These are phyloP conservation scores for Craniophora ligustri DNA, from an alignment of 2,888 invertebrate genomes.

Conservation along the genomic window DNA sequence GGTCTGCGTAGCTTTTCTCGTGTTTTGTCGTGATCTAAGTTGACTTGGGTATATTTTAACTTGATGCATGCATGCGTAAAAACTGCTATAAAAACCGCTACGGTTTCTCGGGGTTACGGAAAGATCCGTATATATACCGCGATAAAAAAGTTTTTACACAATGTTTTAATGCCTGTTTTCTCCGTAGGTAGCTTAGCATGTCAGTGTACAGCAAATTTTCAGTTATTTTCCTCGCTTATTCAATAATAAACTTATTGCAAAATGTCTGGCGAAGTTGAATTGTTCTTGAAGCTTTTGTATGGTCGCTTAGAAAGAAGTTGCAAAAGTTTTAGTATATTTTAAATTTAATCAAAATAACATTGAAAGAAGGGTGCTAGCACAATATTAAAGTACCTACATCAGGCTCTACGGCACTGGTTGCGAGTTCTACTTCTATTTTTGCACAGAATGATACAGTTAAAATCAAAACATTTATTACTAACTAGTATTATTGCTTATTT, in stretches of 20 bases:
- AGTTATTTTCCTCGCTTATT: constrained; percentile 27
- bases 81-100: too few species aligned
- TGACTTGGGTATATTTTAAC: not conserved
- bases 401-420: too few species aligned
- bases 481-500: too few species aligned
- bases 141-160: too few species aligned
- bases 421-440: too few species aligned
- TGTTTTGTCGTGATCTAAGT: not conserved
- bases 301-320: not conserved
- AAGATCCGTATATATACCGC: too few species aligned
- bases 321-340: not conserved
- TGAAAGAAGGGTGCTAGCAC: not conserved
- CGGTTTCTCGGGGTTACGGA: too few species aligned
- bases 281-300: constrained; percentile 19
- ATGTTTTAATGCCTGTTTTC: not conserved
- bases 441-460: too few species aligned
- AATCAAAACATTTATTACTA: too few species aligned
- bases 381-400: too few species aligned
- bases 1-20: constrained; percentile 11
- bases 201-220: too few species aligned
- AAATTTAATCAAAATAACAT: too few species aligned
- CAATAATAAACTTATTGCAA: constrained; percentile 30
- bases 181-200: not conserved
- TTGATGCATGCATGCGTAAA: not conserved
- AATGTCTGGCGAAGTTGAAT: constrained; percentile 19